A percentile compares a stretch with the other conserved stretches of the same genome.
Conservation (phyloP, 2,888 invertebrate genomes). For the Monoplex corrugatus region DNA sequence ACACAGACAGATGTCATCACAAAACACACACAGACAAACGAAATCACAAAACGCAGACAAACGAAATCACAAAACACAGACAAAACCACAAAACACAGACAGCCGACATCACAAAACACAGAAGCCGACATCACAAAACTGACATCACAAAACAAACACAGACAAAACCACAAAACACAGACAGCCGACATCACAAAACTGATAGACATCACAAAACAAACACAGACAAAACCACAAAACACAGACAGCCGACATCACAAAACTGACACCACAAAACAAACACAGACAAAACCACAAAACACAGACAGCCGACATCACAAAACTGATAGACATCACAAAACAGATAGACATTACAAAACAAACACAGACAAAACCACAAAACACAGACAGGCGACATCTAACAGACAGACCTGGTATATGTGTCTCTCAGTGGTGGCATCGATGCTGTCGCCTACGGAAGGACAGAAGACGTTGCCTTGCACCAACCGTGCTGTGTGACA, state of each 20-base stretch:
- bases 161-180: neutral
- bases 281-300: too few relatives aligned
- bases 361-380: neutral
- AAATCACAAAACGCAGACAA: too few relatives aligned
- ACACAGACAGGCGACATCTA: too few relatives aligned
- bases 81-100: neutral
- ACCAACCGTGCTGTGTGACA: constrained; percentile 86
- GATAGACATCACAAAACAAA: too few relatives aligned
- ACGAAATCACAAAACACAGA: neutral
- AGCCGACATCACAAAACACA: too few relatives aligned
- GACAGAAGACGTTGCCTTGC: constrained; percentile 89
- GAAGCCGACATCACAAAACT: neutral
- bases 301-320: too few relatives aligned
- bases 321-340: too few relatives aligned
- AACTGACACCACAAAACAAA: too few relatives aligned
- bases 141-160: neutral
- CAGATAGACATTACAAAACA: too few relatives aligned
- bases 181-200: too few relatives aligned
- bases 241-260: too few relatives aligned
- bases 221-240: neutral
- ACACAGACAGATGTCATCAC: too few relatives aligned
- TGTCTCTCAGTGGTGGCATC: constrained; percentile 99
- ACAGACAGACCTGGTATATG: constrained; percentile 93
- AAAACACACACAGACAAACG: neutral
- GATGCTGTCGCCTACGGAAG: constrained; percentile 88